Evolutionary conservation across 1,140 invertebrate genomes (phyloP).

Genomic region (Bombus picipes): DNA sequence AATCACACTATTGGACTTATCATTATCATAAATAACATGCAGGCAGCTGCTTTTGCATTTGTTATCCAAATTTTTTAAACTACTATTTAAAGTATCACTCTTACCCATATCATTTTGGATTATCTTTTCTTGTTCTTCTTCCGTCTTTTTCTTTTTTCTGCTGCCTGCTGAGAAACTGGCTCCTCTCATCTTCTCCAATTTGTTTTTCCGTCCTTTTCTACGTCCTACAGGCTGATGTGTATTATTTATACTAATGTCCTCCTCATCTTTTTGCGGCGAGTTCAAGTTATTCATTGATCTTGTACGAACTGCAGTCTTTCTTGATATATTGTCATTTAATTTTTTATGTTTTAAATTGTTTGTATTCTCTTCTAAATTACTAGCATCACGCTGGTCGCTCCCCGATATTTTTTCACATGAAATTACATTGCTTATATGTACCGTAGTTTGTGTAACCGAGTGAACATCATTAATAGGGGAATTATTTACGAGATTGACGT

Average conservation of each 20-base stretch:
- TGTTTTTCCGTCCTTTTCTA: not conserved
- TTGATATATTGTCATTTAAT: not conserved
- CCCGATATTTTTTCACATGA: not conserved
- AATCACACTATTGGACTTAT: not conserved
- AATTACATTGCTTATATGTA: not conserved
- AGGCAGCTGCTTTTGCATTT: not conserved
- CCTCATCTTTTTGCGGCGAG: not conserved
- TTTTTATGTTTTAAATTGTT: not conserved
- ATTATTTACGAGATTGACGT: not conserved
- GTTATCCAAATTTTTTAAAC: not conserved
- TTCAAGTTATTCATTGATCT: not conserved
- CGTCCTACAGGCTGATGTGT: not conserved
- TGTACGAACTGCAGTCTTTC: not conserved
- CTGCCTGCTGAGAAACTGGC: not conserved
- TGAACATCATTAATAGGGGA: not conserved
- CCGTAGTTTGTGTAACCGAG: not conserved
- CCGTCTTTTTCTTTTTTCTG: fast-evolving
- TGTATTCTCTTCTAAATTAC: not conserved
- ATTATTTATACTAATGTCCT: not conserved
- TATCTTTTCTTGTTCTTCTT: not conserved
- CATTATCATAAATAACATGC: not conserved
- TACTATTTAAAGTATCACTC: not conserved
- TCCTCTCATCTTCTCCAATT: slow-evolving; percentile 3
- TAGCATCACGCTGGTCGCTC: not conserved
- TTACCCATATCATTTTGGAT: not conserved